Evolutionary conservation across 2,113 vertebrate genomes (phyloP), one percentile per base, ranked within the genome.

Genomic region (Oreochromis tanganicae): DNA sequence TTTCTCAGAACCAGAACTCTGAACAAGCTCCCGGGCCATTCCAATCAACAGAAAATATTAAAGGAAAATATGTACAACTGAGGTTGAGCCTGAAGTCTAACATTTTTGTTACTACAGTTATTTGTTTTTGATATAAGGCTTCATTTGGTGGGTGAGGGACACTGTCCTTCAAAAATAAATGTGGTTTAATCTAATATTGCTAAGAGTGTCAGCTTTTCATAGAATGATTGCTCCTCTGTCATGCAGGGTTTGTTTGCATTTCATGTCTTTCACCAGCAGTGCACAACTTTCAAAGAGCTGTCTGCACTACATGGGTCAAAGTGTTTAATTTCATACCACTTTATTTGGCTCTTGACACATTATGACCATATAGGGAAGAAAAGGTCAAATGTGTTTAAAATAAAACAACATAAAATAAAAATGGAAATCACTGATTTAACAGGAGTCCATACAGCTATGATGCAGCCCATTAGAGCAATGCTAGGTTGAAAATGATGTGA

Each of bases 101-200:
- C 83, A 87, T 94, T 94, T 95, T 91, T 94, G 93, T 94, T 94
- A 88, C 85, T 89, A 66, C 75, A 56, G 81, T 78, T 89, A 78
- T 95, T 91, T 93, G 86, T 95, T 91, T 92, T 88, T 92, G 84
- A 94, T 81, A 93, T 92, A 87, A 96, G 55, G 94, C 89, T 86
- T 94, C 89, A 86, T 86, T 92, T 92, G 87, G 94, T 93, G 59
- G 41, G 36, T 90, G 92, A 5, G 19, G 61, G 61, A 66, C 34
- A 38, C 32, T 63, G 92, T 93, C 94, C 94, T 93, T 96, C 94
- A 92, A 82, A 36, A 97, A 96, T 96, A 97, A 97, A 97, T 94
- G 90, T 3, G 86, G 36, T 11, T 80, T 56, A 50, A 19, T 78
- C 46, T 78, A 32, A 29, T 78, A 50, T 50, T 78, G 43, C 21